Evolutionary conservation across 64 coral and sea anemone genomes (phyloP).

Genomic region (Dendrophyllia cribrosa): DNA sequence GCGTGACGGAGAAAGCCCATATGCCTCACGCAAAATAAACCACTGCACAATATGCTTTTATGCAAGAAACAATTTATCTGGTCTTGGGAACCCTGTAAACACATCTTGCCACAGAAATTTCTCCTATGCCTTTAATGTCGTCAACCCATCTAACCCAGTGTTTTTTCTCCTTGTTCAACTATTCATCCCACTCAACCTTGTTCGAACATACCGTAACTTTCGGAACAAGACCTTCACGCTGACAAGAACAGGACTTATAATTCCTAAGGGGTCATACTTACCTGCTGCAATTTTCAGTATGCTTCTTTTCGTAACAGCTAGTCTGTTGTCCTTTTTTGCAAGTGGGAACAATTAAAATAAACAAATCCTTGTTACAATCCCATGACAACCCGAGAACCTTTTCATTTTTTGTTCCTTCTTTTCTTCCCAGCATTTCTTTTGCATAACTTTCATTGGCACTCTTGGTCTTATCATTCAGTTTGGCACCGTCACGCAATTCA

Average conservation of each 20-base stretch:
- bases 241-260: neutral
- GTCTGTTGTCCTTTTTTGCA: neutral
- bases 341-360: constrained; percentile 30
- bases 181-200: constrained; percentile 44
- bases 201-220: constrained; percentile 13
- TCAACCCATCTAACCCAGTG: constrained; percentile 13
- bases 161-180: neutral
- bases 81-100: neutral
- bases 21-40: neutral
- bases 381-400: constrained; percentile 38
- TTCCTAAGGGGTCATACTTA: constrained; percentile 21
- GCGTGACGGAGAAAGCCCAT: neutral
- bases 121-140: constrained; percentile 2
- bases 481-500: neutral
- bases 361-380: constrained; percentile 41
- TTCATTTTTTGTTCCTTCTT: constrained; percentile 13
- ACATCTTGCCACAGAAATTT: constrained; percentile 8
- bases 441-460: neutral
- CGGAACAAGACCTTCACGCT: constrained; percentile 37
- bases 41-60: neutral
- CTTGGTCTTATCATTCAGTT: neutral
- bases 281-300: neutral
- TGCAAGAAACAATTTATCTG: neutral
- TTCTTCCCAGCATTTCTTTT: neutral
- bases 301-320: constrained; percentile 20